Evolutionary conservation across 2,797 vertebrate genomes (phyloP), one percentile per base, ranked within the genome.

Genomic region (Enteromius thamalakanensis): DNA sequence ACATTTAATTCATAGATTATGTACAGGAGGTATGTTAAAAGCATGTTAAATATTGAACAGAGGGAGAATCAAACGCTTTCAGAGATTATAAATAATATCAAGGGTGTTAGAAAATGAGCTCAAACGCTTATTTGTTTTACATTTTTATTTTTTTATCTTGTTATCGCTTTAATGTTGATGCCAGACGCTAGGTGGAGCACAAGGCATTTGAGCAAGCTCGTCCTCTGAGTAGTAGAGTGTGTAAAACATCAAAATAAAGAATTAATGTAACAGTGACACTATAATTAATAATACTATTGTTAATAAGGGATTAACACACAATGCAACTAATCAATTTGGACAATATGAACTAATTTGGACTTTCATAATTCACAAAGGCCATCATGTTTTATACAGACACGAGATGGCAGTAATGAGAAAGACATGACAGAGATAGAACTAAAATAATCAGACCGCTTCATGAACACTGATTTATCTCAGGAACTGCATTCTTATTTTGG

Each of bases 381-480:
- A 29, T 6, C 17, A 3, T 58, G 19, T 71, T 42, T 2, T 42
- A 32, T 47, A 71, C 4, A 72, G 29, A 42, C 79, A 72, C 14
- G 4, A 64, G 79, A 81, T 72, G 79, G 69, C 69, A 64, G 55
- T 74, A 14, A 81, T 37, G 55, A 19, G 42, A 81, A 74, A 71
- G 68, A 12, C 0, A 62, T 49, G 12, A 81, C 15, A 68, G 8
- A 53, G 26, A 76, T 4, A 29, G n/a, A 51, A 10, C 14, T 1
- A 68, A 53, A 80, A 42, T 29, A 29, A 76, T 14, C 1, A 34
- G 29, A 32, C 15, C 4, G 17, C 7, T 67, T n/a, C 45, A 37
- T 23, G 23, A 37, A 55, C 19, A 40, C 11, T 34, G 32, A 23
- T 55, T 72, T 29, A 10, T 4, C 8, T 67, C 15, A 67, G 34